Percentiles rank a stretch among this genome's conserved stretches.
phyloP scores from a whole-genome alignment of 2,888 invertebrate genomes.

The Stratiomys singularior region DNA sequence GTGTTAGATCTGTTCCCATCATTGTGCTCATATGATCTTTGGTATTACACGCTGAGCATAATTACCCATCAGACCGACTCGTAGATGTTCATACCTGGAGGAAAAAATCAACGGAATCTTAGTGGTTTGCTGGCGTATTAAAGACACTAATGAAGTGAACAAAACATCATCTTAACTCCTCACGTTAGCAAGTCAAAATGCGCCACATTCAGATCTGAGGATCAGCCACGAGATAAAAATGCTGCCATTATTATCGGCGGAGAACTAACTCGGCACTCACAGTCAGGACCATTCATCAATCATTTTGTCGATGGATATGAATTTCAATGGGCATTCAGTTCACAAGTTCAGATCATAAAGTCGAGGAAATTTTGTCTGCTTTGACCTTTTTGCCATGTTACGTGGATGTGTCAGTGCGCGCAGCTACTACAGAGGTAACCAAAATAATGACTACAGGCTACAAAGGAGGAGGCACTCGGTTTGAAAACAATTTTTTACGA shows the following conservation, averaged over 20 bases:
- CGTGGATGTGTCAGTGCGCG: constrained; percentile 13
- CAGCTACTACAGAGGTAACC: constrained; percentile 24
- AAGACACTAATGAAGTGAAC: constrained; percentile 44
- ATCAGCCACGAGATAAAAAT: background rate
- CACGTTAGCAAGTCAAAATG: constrained; percentile 34
- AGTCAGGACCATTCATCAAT: constrained; percentile 33
- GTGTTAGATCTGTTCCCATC: constrained; percentile 37
- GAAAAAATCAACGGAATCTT: background rate
- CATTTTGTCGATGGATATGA: constrained; percentile 35
- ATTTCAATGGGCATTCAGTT: constrained; percentile 41
- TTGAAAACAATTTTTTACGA: no score
- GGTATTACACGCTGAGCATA: constrained; percentile 39
- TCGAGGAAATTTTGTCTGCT: constrained; percentile 40
- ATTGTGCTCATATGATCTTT: constrained; percentile 21
- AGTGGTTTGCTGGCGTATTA: constrained; percentile 23
- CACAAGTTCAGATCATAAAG: constrained; percentile 19
- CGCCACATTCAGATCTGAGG: constrained; percentile 21
- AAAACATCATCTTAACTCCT: constrained; percentile 40
- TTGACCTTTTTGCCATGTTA: constrained; percentile 23
- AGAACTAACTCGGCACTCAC: background rate
- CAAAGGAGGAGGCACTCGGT: no score
- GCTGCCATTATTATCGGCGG: constrained; percentile 19
- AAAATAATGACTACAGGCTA: background rate
- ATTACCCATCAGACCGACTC: constrained; percentile 11
- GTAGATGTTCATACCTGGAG: background rate